Base-by-base conservation (phyloP, 2,888 invertebrate species). In the Andricus quercusramuli region DNA sequence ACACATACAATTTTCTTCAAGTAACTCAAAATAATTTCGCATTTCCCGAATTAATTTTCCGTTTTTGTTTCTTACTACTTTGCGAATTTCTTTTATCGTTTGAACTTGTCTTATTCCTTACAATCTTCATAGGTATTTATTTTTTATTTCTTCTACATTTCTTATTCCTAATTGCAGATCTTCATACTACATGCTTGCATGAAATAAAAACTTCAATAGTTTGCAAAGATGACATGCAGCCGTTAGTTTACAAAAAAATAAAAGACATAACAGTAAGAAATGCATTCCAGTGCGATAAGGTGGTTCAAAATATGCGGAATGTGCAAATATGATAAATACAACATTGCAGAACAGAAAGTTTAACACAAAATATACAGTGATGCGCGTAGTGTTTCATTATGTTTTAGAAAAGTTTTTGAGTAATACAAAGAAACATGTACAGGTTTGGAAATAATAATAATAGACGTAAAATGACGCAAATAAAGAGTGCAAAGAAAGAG, bases 161-260 rank as follows among this genome's bases (percentile, higher is more conserved):
- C 17, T 17, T 17, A 47, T 17, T 47, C 47, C 47, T 47, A 15
- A 47, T 47, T 47, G 17, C 13, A 17, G 47, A 70, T 47, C 20
- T 47, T 25, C 2, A 70, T 68, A n/a, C 17, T 51, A 74, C 74
- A 56, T 56, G 74, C 74, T 51, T 56, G n/a, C 74, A 56, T 20
- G n/a, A 2, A n/a, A 56, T 20, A 22, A 32, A 29, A 25, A 51
- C 32, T 56, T 9, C n/a, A 56, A 11, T 32, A 5, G 8, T 22
- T 32, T n/a, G 17, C 15, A 17, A 44, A 68, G 8, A n/a, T 22
- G 22, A 15, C 74, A 74, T 74, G 74, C 74, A 37, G 44, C 37
- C 3, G 56, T 74, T 74, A 74, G 74, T 74, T 56, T n/a, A 74
- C 32, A 15, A 74, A n/a, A 74, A 59, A 29, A 22, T 11, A 2